Evolutionary conservation across 2,113 vertebrate species (phyloP), one percentile per base, ranked within the genome.

Genomic region (Lonchura striata): DNA sequence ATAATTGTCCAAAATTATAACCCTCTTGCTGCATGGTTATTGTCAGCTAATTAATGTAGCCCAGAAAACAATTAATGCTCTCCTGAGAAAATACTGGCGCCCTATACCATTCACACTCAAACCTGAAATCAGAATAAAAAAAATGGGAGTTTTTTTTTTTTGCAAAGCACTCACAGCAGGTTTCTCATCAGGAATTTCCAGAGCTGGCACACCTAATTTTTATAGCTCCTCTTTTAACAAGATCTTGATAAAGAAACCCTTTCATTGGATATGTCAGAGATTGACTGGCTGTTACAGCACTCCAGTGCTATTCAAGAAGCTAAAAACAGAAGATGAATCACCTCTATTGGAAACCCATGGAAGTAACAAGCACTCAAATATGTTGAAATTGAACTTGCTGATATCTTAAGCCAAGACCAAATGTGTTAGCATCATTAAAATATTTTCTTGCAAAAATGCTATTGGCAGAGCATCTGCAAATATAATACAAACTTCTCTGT

Each of bases 1-100:
- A 18, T 28, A 9, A 50, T 60, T 60, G 21, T 74, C 41, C 30
- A 33, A 75, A 86, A 83, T 68, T 27, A 64, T 47, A 1, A 1
- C 10, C 6, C 5, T 68, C 6, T 46, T 50, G 28, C 30, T 46
- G 17, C 0, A 0, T 14, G 6, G 6, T n/a, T 79, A 15, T 28
- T 76, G 39, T 24, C 28, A 76, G 35, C 3, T 39, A 39, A n/a
- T 66, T 24, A 68, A 47, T 46, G 33, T 3, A 23, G 21, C 35
- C 31, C n/a, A 70, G 33, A 52, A 33, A 88, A 33, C 8, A 39
- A 46, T 13, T 42, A 13, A 37, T 6, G 12, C 25, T 75, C 79
- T 95, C 10, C 30, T 64, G 44, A 86, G 65, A 57, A 94, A 82
- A 71, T 25, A 23, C 5, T 39, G 82, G n/a, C 10, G 54, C 13